Conservation (phyloP, 2,888 invertebrate species). For the Furcula furcula region DNA sequence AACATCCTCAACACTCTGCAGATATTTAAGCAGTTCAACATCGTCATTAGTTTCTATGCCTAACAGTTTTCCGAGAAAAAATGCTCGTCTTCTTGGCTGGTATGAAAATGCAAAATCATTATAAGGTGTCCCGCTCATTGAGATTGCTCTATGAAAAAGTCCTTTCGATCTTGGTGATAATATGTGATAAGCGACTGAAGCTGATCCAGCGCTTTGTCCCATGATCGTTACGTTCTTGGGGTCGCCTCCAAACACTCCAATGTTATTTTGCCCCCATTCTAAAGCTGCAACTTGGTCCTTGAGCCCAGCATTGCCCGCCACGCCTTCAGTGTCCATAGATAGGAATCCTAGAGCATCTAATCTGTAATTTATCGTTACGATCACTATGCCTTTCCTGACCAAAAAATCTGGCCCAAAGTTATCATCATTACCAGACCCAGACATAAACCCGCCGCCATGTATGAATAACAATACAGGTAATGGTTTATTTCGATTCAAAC, state of each 20-base stretch:
- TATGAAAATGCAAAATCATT: constrained; percentile 31
- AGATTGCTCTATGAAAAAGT: constrained; percentile 33
- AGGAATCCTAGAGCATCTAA: constrained; percentile 72
- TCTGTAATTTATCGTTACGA: constrained; percentile 69
- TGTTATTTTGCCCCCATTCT: constrained; percentile 27
- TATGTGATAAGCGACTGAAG: constrained; percentile 17
- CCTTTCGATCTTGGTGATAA: constrained; percentile 39
- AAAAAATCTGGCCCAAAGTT: constrained; percentile 25
- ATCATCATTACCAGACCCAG: constrained; percentile 11
- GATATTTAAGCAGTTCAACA: constrained; percentile 4
- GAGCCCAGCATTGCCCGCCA: constrained; percentile 79
- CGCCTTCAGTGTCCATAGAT: constrained; percentile 63
- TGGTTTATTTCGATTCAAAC: neutral
- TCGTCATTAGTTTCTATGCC: constrained; percentile 6
- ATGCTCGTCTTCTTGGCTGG: constrained; percentile 8
- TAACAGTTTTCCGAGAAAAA: constrained; percentile 7
- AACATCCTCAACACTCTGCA: constrained; percentile 5
- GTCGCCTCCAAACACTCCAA: constrained; percentile 28
- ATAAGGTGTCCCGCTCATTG: constrained; percentile 32
- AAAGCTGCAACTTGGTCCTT: constrained; percentile 43
- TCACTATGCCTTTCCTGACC: constrained; percentile 11
- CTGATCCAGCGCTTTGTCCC: constrained; percentile 30
- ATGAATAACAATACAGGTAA: constrained; percentile 18
- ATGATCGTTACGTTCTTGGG: constrained; percentile 32
- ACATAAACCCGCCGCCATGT: constrained; percentile 5